Conservation (phyloP, 2,797 vertebrate genomes). For the Tapera naevia region DNA sequence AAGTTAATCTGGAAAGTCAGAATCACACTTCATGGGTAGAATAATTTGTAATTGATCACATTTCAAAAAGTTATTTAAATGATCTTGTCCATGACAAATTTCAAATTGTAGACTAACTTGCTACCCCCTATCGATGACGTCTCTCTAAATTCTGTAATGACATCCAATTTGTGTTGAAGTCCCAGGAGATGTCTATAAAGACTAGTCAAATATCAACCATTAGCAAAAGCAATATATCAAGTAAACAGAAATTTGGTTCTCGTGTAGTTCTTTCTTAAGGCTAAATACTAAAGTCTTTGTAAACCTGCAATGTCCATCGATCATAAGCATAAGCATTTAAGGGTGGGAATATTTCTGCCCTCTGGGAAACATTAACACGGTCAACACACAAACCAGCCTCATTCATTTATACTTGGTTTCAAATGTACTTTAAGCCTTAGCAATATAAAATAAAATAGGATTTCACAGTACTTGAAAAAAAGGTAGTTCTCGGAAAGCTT, state of each 20-base stretch:
- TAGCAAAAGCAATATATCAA: background rate
- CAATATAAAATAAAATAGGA: background rate
- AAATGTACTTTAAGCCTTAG: background rate
- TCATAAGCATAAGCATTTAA: background rate
- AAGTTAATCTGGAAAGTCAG: background rate
- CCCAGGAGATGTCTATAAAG: background rate
- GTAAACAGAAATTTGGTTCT: background rate
- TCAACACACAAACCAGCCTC: background rate
- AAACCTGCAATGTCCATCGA: background rate
- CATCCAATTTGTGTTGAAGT: background rate
- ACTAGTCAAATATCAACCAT: background rate
- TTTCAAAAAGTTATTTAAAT: background rate
- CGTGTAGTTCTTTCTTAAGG: background rate
- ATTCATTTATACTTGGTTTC: background rate
- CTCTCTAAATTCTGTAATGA: background rate
- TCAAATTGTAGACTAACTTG: background rate
- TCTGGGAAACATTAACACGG: background rate
- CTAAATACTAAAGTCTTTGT: background rate
- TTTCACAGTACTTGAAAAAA: conserved; percentile 21
- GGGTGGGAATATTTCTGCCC: background rate
- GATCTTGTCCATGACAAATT: background rate
- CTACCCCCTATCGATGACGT: background rate
- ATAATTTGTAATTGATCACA: background rate
- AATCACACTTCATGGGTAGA: background rate
- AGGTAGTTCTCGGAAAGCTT: background rate